These are phyloP conservation scores for Luidia sarsii DNA, from an alignment of 53 echinoderm and acorn worm genomes.

Conservation along the genomic window DNA sequence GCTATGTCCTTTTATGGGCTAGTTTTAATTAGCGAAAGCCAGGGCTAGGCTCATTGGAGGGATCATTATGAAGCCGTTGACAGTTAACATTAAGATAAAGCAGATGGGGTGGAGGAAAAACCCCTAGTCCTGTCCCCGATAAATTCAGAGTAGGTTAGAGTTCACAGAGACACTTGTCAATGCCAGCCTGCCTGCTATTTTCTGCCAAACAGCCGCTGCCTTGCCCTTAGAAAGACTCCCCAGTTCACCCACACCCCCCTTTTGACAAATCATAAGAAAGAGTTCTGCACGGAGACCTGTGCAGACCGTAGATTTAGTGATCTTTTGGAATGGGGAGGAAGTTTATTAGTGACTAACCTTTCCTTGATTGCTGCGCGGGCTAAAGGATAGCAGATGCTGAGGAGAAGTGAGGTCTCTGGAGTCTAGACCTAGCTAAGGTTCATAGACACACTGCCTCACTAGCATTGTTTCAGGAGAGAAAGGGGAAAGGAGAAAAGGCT, in stretches of 20 bases:
- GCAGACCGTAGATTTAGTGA: too few relatives aligned
- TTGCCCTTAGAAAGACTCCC: too few relatives aligned
- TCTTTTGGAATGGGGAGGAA: conserved; percentile 2
- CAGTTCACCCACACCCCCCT: too few relatives aligned
- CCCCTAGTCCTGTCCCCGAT: conserved; percentile 52
- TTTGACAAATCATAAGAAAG: too few relatives aligned
- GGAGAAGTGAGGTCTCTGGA: conserved; percentile 25
- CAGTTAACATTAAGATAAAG: conserved; percentile 59
- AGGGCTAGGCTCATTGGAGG: conserved; percentile 34
- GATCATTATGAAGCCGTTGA: conserved; percentile 68
- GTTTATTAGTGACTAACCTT: conserved; percentile 27
- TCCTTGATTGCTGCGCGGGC: conserved; percentile 19
- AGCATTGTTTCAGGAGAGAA: background rate
- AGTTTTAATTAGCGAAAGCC: conserved; percentile 57
- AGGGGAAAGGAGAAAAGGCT: background rate
- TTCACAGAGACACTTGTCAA: conserved; percentile 23
- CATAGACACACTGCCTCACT: background rate
- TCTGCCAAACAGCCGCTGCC: too few relatives aligned
- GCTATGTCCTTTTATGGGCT: conserved; percentile 40
- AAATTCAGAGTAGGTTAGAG: conserved; percentile 31
- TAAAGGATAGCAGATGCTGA: conserved; percentile 39
- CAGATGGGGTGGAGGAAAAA: conserved; percentile 59
- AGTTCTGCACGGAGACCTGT: too few relatives aligned
- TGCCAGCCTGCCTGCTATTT: background rate
- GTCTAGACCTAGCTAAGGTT: background rate